These are phyloP conservation scores for Tolmerus cingulatus DNA, from an alignment of 2,888 invertebrate species.

Conservation along the genomic window DNA sequence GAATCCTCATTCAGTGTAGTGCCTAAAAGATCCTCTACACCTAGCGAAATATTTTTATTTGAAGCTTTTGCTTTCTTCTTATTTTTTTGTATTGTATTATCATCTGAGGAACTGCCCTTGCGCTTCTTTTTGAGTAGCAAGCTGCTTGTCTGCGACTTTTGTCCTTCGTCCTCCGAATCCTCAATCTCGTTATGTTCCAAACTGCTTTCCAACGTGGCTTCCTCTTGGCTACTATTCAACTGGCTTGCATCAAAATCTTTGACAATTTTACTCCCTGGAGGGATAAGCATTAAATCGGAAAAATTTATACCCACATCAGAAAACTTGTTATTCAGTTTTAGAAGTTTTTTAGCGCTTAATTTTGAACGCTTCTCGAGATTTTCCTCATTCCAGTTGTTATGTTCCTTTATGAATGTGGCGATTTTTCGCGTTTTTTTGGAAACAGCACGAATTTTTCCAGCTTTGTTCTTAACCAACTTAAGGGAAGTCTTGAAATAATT, in stretches of 20 bases:
- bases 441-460: conserved; percentile 54
- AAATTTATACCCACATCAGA: conserved; percentile 55
- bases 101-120: conserved; percentile 19
- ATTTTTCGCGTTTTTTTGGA: conserved; percentile 54
- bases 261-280: neutral
- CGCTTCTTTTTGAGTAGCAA: neutral
- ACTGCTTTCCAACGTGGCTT: conserved; percentile 40
- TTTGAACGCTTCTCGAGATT: conserved; percentile 56
- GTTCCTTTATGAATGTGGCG: conserved; percentile 50
- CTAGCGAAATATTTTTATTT: neutral
- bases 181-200: conserved; percentile 41
- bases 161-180: neutral
- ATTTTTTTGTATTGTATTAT: neutral
- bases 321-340: conserved; percentile 45
- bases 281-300: conserved; percentile 27
- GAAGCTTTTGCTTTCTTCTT: neutral
- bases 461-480: conserved; percentile 62
- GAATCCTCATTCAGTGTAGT: conserved; percentile 29
- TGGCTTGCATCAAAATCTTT: neutral
- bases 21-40: neutral
- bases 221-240: neutral
- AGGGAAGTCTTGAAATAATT: conserved; percentile 67
- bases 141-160: neutral
- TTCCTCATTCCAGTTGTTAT: conserved; percentile 57
- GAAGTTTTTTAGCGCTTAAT: conserved; percentile 54